Evolutionary conservation across 2,888 invertebrate species (phyloP), one percentile per base, ranked within the genome.

Genomic region (Lottia scabra): DNA sequence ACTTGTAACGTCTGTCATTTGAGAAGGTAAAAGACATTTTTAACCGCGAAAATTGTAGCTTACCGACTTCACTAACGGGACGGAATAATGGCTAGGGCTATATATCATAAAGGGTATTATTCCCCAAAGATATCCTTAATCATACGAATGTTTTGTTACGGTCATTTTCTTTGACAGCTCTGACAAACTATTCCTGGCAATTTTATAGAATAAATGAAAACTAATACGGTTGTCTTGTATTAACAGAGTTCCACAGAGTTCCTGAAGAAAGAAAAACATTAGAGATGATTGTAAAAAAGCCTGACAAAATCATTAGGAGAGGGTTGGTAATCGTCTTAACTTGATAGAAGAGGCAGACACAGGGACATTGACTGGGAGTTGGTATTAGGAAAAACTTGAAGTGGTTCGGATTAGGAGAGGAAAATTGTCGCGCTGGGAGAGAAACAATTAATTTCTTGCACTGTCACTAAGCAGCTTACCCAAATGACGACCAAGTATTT

Each of bases 381-480:
- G 56, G 56, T 12, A 56, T 56, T 56, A 56, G 56, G 56, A 56
- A 56, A 56, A 56, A 56, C 56, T 56, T 56, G 56, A 56, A 56
- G 56, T 56, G 56, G 56, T 23, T 23, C 19, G 23, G 56, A 56
- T 56, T 56, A 56, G 10, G 38, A 38, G 56, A 12, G 56, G 23
- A 23, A 56, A 56, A 56, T 56, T 56, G 56, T 56, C 56, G 56
- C 56, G 56, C 56, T 56, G 56, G 56, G 56, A 56, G 56, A 56
- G 56, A 56, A 56, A 56, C 56, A 56, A 56, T 56, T 56, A 56
- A 56, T 56, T 23, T 56, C 56, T 23, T 19, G 56, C 56, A 19
- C 19, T 56, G 56, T 56, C 56, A 23, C 56, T 56, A 56, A 56
- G 56, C 56, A 23, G 56, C 56, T 56, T 56, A 56, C 56, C 0